These are phyloP conservation scores for Polyergus mexicanus DNA, from an alignment of 1,140 invertebrate genomes.

Conservation along the genomic window DNA sequence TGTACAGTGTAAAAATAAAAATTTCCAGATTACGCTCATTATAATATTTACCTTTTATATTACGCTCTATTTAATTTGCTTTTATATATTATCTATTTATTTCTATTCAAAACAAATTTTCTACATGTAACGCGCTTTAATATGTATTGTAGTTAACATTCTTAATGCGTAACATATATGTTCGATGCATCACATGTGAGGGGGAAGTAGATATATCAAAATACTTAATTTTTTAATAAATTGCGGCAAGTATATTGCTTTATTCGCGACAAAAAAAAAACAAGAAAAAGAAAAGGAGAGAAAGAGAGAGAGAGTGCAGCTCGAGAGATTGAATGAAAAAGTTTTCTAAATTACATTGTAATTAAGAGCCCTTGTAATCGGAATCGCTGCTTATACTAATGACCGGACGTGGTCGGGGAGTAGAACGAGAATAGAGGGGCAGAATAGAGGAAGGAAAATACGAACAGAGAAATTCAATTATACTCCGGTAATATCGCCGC, in stretches of 20 bases:
- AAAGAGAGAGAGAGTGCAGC: conserved; percentile 1
- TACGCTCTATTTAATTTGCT: neutral
- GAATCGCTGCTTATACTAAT: conserved; percentile 70
- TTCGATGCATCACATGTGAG: neutral
- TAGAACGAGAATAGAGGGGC: conserved; percentile 16
- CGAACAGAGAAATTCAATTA: conserved; percentile 57
- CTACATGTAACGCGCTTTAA: neutral
- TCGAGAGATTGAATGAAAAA: conserved; percentile 59
- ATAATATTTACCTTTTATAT: neutral
- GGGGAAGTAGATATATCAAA: neutral
- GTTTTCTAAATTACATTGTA: conserved; percentile 62
- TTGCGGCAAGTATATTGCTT: neutral
- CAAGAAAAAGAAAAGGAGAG: neutral
- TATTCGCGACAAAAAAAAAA: neutral
- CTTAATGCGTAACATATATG: neutral
- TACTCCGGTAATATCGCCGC: conserved; percentile 57
- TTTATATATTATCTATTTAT: neutral
- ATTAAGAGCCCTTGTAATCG: conserved; percentile 73
- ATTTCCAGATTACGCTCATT: neutral
- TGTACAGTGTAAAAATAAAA: neutral
- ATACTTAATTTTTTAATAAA: conserved; percentile 1
- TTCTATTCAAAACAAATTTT: neutral
- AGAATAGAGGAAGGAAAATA: conserved; percentile 25
- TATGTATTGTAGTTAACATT: neutral
- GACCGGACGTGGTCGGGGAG: conserved; percentile 49